Conservation (phyloP, 2,888 invertebrate species). For the Acanthosepion lycidas region DNA sequence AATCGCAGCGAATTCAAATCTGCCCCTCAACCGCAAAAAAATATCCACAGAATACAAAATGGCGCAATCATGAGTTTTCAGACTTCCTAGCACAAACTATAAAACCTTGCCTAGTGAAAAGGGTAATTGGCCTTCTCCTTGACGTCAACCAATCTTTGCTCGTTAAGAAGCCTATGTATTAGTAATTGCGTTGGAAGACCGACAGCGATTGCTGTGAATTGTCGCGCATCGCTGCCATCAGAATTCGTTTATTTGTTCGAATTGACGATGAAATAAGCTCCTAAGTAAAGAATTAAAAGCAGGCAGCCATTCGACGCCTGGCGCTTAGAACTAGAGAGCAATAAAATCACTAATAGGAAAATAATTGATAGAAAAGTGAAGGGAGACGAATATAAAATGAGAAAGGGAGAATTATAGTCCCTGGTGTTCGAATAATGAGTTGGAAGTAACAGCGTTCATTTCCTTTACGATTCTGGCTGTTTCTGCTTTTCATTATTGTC, state of each 20-base stretch:
- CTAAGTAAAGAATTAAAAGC: neutral
- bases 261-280: neutral
- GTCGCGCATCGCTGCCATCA: neutral
- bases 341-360: too few relatives aligned
- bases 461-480: too few relatives aligned
- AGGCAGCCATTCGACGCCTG: neutral
- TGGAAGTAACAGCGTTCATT: too few relatives aligned
- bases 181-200: neutral
- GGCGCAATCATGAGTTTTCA: neutral
- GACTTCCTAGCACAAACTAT: neutral
- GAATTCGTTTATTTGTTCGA: neutral
- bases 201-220: neutral
- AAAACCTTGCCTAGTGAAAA: neutral
- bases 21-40: neutral
- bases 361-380: too few relatives aligned
- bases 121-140: neutral
- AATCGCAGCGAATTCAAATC: too few relatives aligned
- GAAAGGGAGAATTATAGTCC: too few relatives aligned
- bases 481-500: too few relatives aligned
- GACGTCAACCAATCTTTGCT: neutral
- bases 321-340: too few relatives aligned
- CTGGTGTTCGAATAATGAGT: too few relatives aligned
- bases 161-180: neutral
- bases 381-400: too few relatives aligned
- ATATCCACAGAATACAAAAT: neutral